Base-by-base conservation (phyloP, 2,113 vertebrate genomes). In the Calypte anna region DNA sequence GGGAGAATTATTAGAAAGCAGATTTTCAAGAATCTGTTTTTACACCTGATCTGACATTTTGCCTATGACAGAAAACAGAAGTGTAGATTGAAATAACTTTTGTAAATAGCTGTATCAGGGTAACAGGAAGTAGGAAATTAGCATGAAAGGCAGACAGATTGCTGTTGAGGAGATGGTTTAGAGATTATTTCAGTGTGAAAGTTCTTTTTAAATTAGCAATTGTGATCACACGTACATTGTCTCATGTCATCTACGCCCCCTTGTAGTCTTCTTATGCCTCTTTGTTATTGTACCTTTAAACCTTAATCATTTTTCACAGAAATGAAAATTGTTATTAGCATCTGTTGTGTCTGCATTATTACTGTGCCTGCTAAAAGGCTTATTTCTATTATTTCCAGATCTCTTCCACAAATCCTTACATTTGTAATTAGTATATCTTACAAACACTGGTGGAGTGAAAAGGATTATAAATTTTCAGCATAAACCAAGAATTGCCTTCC, bases 301-400 rank as follows among this genome's bases (percentile, higher is more conserved):
- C 46, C 69, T 94, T 92, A 94, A 80, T 96, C 36, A 75, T 94
- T 96, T 96, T 93, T n/a, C 79, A 64, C 90, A 94, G 89, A 92
- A 94, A 92, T 74, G 17, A 91, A 88, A 95, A 88, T 94, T 74
- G 48, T 94, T 96, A 93, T 93, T 92, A 96, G 83, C 93, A 95
- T 96, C 94, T 96, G 96, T 96, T 96, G 82, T 95, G 81, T 68
- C 77, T 96, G 86, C 66, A 53, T 96, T 91, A 95, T 96, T 96
- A 92, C 83, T 50, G 38, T 91, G 73, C 46, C 64, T 94, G 59
- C 82, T 95, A 87, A 95, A 94, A 80, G 83, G 86, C 87, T 88
- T 86, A 87, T 95, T 96, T 96, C 83, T 88, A n/a, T 88, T 88
- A 91, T 91, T 96, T 93, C 55, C 72, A 50, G 57, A 90, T 91